Evolutionary conservation across 2,888 invertebrate genomes (phyloP), one percentile per base, ranked within the genome.

Genomic region (Metellina segmentata): DNA sequence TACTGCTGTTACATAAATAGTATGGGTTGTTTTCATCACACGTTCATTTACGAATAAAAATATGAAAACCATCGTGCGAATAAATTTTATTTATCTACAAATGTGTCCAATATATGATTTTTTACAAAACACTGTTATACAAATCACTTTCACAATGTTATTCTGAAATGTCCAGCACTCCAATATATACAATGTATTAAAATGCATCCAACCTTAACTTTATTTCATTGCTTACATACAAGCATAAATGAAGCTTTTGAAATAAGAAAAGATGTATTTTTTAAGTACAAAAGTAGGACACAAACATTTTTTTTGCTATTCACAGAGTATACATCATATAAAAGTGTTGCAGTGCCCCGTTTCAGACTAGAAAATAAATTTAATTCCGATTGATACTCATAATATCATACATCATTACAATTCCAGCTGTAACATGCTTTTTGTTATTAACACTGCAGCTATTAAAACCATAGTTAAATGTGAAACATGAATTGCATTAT

Each of bases 31-130:
- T 61, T 72, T 72, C 72, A 72, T 11, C 16, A 9, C 16, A 48
- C 16, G 7, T 11, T 11, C 13, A 9, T 77, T 7, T n/a, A 52
- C 13, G 79, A 20, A 69, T 34, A 79, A 83, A 83, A 85, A 71
- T 20, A 48, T 72, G 11, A 61, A 74, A 72, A 82, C 52, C 11
- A 8, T 61, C 53, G 91, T 91, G 91, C 91, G 78, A 91, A 91
- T 88, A 91, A 88, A 87, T 78, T 91, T 91, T 91, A 91, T 91
- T 91, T 83, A 78, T 91, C 91, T 91, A 91, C 71, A 91, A 91
- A 87, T 78, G 91, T 91, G 91, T 91, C 70, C 81, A 52, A 77
- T 86, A 81, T 85, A 86, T 79, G 48, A 89, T 52, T 79, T 74
- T 91, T 86, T 91, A 91, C 90, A 91, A 91, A 91, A 86, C 86